Evolutionary conservation across 2,113 vertebrate genomes (phyloP).

Genomic region (Phainopepla nitens): DNA sequence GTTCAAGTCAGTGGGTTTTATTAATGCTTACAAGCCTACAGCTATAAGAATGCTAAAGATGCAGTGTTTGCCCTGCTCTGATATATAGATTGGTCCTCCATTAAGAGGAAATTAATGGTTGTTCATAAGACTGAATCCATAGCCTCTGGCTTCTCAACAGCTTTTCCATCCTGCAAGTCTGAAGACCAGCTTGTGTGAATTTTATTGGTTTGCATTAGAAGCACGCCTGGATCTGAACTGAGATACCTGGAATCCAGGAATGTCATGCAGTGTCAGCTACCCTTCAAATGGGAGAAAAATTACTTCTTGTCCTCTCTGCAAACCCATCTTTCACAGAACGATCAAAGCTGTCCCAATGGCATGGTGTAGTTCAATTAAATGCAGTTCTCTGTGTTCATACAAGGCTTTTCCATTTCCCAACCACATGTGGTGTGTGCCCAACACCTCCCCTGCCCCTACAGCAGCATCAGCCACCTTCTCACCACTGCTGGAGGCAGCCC

Average conservation of each 20-base stretch:
- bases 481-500: neutral
- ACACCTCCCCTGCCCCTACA: neutral
- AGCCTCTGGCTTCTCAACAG: neutral
- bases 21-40: constrained; percentile 48
- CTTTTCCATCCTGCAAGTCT: neutral
- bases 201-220: neutral
- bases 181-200: neutral
- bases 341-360: neutral
- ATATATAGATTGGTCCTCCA: constrained; percentile 37
- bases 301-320: neutral
- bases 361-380: neutral
- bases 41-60: constrained; percentile 40
- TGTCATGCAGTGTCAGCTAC: neutral
- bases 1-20: constrained; percentile 34
- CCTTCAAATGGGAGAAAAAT: neutral
- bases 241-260: neutral
- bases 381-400: neutral
- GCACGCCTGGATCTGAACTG: neutral
- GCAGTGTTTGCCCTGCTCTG: constrained; percentile 2
- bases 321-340: neutral
- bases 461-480: neutral
- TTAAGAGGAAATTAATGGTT: constrained; percentile 48
- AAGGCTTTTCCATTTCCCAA: neutral
- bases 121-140: neutral
- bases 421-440: neutral